Evolutionary conservation across 2,888 invertebrate species (phyloP).

Genomic region (Sinodicranocentrus sp.): DNA sequence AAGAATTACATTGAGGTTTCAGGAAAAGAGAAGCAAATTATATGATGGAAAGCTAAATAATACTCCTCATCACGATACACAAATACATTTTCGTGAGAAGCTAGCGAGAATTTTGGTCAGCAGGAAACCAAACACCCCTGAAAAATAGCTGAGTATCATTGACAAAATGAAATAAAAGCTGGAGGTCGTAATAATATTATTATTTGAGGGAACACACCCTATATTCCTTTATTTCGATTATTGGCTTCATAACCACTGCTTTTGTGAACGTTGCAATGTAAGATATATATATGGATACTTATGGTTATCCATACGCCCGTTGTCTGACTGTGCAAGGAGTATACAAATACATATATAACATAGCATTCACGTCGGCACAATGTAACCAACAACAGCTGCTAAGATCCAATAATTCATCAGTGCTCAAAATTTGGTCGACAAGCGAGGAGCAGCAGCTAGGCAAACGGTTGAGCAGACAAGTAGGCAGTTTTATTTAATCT

Average conservation of each 20-base stretch:
- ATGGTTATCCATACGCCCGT: neutral
- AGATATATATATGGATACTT: neutral
- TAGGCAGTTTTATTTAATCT: conserved; percentile 8
- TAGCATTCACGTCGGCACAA: neutral
- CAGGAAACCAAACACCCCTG: conserved; percentile 28
- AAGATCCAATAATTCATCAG: conserved; percentile 55
- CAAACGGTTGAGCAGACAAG: conserved; percentile 17
- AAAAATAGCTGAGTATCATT: conserved; percentile 41
- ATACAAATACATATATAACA: too few relatives aligned
- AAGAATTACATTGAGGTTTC: neutral
- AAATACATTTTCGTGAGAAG: neutral
- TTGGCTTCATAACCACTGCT: neutral
- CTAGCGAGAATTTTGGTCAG: neutral
- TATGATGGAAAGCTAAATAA: neutral
- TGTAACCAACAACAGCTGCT: conserved; percentile 52
- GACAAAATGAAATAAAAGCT: conserved; percentile 34
- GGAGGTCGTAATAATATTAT: conserved; percentile 26
- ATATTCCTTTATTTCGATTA: conserved; percentile 20
- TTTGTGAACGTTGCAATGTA: neutral
- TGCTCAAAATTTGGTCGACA: conserved; percentile 21
- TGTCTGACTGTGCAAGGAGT: neutral
- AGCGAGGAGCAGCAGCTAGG: conserved; percentile 27
- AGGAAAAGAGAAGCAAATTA: neutral
- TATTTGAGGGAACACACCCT: conserved; percentile 39
- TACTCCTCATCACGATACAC: neutral